These are phyloP conservation scores for Euzophera pinguis DNA, from an alignment of 2,888 invertebrate genomes.

Conservation along the genomic window DNA sequence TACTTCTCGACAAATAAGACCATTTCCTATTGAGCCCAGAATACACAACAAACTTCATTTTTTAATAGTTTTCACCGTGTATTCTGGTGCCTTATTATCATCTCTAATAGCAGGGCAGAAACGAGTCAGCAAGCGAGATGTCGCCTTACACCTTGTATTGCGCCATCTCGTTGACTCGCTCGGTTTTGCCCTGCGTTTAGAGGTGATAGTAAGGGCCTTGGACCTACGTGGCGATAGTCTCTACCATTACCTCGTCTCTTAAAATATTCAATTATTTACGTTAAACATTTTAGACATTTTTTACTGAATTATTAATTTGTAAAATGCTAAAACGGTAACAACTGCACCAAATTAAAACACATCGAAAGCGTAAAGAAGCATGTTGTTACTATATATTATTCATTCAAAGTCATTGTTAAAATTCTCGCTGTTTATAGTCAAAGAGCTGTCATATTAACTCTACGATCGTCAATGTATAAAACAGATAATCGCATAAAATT, in stretches of 20 bases:
- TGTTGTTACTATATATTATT: slow-evolving; percentile 39
- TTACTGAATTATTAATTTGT: slow-evolving; percentile 31
- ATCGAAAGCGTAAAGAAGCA: slow-evolving; percentile 57
- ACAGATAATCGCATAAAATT: slow-evolving; percentile 12
- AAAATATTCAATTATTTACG: slow-evolving; percentile 26
- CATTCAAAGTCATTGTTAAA: slow-evolving; percentile 36
- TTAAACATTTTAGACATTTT: slow-evolving; percentile 43
- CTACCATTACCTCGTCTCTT: slow-evolving; percentile 25
- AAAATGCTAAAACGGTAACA: slow-evolving; percentile 54
- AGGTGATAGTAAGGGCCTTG: too few relatives aligned
- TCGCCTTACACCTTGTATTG: too few relatives aligned
- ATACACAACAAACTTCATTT: background rate
- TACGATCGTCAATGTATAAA: slow-evolving; percentile 16
- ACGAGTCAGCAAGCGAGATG: too few relatives aligned
- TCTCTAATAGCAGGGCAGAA: too few relatives aligned
- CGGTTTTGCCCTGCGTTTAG: too few relatives aligned
- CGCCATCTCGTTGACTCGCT: too few relatives aligned
- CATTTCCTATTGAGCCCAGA: background rate
- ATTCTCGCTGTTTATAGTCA: slow-evolving; percentile 43
- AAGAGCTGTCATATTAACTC: slow-evolving; percentile 2
- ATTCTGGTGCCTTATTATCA: too few relatives aligned
- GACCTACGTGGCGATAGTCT: background rate
- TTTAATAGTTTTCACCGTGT: too few relatives aligned
- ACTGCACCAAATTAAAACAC: slow-evolving; percentile 49
- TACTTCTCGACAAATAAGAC: slow-evolving; percentile 2